A percentile compares a stretch with the other conserved stretches of the same genome.
Evolutionary conservation across 2,113 vertebrate genomes (phyloP).

Genomic region (Indicator indicator): DNA sequence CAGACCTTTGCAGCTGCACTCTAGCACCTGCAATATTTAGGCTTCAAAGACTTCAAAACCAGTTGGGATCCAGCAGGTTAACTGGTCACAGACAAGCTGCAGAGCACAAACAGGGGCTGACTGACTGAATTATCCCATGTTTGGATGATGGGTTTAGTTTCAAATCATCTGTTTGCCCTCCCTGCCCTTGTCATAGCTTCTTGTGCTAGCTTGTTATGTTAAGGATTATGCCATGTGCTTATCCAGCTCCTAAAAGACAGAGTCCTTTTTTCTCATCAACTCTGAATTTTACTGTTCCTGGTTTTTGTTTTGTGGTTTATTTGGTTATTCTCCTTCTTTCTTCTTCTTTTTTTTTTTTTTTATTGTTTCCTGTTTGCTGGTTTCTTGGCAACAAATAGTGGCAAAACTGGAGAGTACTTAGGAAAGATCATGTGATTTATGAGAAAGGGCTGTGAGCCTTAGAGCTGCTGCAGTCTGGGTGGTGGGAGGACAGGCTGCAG

Average conservation of each 20-base stretch:
- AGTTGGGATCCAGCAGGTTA: neutral
- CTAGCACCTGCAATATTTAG: neutral
- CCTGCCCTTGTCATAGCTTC: neutral
- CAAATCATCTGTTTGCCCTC: neutral
- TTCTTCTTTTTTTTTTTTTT: neutral
- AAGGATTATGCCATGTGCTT: neutral
- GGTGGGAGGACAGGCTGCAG: neutral
- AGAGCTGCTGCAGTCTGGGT: neutral
- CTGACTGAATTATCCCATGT: neutral
- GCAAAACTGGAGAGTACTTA: neutral
- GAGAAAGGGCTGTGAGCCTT: constrained; percentile 11
- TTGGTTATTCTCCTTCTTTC: neutral
- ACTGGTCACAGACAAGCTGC: neutral
- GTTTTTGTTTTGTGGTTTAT: constrained; percentile 3
- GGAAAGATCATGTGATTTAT: constrained; percentile 45
- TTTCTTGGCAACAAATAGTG: constrained; percentile 34
- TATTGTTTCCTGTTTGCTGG: neutral
- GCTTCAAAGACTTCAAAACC: neutral
- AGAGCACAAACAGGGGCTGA: neutral
- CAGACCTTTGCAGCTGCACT: neutral
- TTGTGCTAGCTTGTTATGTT: neutral
- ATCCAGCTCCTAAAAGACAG: neutral
- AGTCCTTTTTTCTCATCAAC: neutral
- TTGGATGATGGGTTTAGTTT: neutral
- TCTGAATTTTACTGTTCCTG: neutral